A percentile compares a stretch with the other conserved stretches of the same genome.
These are phyloP conservation scores for Elegia similella DNA, from an alignment of 2,888 invertebrate genomes.

Conservation along the genomic window DNA sequence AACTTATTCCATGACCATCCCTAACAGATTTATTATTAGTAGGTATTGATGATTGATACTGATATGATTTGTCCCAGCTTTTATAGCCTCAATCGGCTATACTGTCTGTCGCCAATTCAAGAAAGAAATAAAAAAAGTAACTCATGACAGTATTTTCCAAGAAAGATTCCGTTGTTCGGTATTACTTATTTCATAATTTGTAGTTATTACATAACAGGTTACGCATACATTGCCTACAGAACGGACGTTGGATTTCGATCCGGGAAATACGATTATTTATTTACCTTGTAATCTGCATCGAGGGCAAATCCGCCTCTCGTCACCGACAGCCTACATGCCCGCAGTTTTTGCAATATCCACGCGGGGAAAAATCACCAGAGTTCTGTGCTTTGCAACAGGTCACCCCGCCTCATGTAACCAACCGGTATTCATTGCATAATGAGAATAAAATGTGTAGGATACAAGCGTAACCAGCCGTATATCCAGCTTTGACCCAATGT, in stretches of 20 bases:
- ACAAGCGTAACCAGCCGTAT: background rate
- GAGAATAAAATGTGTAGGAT: constrained; percentile 25
- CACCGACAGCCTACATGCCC: background rate
- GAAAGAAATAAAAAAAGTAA: too few relatives aligned
- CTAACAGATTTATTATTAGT: too few relatives aligned
- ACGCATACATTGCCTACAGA: too few relatives aligned
- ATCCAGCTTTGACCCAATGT: background rate
- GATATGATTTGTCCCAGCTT: too few relatives aligned
- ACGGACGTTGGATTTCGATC: constrained; percentile 11
- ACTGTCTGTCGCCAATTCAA: too few relatives aligned
- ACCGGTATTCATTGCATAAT: constrained; percentile 38
- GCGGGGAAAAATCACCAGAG: constrained; percentile 12
- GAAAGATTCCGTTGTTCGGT: too few relatives aligned
- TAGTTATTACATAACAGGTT: too few relatives aligned
- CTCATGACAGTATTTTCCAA: too few relatives aligned
- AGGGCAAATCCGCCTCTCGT: background rate
- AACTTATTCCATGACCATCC: too few relatives aligned
- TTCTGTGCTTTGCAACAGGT: constrained; percentile 25
- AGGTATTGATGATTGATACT: too few relatives aligned
- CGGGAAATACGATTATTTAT: constrained; percentile 12
- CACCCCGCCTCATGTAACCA: constrained; percentile 29
- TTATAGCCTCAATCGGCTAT: too few relatives aligned
- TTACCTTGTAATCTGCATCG: background rate
- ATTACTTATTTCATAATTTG: too few relatives aligned
- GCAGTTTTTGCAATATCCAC: constrained; percentile 13